Evolutionary conservation across 2,113 vertebrate genomes (phyloP), one percentile per base, ranked within the genome.

Genomic region (Psilopogon haemacephalus): DNA sequence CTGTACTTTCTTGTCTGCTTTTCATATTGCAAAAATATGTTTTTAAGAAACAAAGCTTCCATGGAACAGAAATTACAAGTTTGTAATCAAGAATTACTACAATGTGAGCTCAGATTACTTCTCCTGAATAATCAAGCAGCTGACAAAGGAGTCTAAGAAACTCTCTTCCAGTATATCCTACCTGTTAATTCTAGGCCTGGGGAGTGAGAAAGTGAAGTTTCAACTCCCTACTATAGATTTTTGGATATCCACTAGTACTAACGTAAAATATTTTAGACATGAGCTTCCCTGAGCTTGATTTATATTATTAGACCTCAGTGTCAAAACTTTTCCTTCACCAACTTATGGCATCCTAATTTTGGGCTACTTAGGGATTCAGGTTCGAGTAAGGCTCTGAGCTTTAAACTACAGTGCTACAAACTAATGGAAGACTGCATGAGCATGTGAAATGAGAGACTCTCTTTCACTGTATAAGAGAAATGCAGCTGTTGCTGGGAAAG

Each of bases 381-480:
- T 71, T 33, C 24, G 26, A 8, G 11, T 21, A 54, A 12, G 10
- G 30, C 40, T 87, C 46, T 80, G 54, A 76, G 54, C 48, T 37
- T 52, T 20, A 33, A 54, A n/a, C 48, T 26, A 4, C 33, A 50
- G 30, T 8, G n/a, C 62, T 42, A 21, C 40, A 37, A 35, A 26
- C 35, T 74, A 15, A 50, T 19, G 32, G 12, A 54, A 55, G 4
- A 1, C 62, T 15, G 1, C 0, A 0, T 0, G 3, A 28, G 5
- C 18, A 2, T 8, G 18, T 44, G 71, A 65, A 85, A 77, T 52
- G 9, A 14, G 44, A 33, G n/a, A 35, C 20, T 59, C 32, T 68
- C 46, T 42, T 35, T 7, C 9, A 12, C 12, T 38, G 23, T 23
- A 2, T n/a, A 12, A 27, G 30, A 44, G 35, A 73, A 64, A n/a